Conservation (phyloP, 2,113 vertebrate genomes). For the Taurulus bubalis region DNA sequence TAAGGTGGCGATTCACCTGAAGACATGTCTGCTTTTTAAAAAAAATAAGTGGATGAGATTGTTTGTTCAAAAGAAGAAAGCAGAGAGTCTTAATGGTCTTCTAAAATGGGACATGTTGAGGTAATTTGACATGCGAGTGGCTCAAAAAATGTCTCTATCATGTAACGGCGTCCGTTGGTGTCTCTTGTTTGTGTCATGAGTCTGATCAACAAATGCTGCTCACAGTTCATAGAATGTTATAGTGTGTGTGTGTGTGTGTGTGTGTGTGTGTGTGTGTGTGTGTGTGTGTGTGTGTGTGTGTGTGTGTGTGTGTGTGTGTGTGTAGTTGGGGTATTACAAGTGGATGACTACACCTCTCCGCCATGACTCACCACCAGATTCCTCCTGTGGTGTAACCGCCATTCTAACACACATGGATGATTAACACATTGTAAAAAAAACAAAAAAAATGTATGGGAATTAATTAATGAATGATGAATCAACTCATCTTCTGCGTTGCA, state of each 20-base stretch:
- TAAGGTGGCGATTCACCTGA: background rate
- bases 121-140: constrained; percentile 19
- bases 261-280: constrained; percentile 2
- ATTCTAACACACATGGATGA: constrained; percentile 43
- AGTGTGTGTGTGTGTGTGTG: background rate
- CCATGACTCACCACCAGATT: constrained; percentile 77
- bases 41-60: background rate
- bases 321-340: constrained; percentile 65
- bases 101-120: constrained; percentile 31
- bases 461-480: constrained; percentile 38
- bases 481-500: constrained; percentile 6
- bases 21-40: constrained; percentile 7
- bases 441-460: constrained; percentile 13
- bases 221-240: constrained; percentile 6
- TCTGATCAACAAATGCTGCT: constrained; percentile 55
- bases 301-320: background rate
- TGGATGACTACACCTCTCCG: constrained; percentile 75
- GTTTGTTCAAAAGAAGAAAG: background rate
- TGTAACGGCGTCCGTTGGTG: constrained; percentile 32
- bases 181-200: constrained; percentile 49
- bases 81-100: constrained; percentile 3
- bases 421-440: constrained; percentile 39
- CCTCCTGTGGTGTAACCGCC: constrained; percentile 61
- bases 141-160: constrained; percentile 32
- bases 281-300: constrained; percentile 9